These are phyloP conservation scores for Aphelenchoides fujianensis DNA, from an alignment of 1,140 invertebrate genomes.

Conservation along the genomic window DNA sequence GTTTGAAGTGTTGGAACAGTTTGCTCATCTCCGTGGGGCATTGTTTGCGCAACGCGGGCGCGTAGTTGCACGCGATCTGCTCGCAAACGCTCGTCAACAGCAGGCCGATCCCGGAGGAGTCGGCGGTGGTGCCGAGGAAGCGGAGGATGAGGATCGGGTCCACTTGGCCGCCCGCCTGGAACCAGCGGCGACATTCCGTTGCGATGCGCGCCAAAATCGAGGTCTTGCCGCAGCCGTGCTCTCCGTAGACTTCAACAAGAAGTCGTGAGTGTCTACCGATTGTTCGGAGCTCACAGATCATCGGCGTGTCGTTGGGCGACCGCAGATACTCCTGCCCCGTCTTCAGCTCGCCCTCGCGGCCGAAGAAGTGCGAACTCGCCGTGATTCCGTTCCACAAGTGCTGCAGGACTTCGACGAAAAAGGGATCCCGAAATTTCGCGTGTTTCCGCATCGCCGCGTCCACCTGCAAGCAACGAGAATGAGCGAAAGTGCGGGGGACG, in stretches of 20 bases:
- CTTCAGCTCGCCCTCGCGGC: constrained; percentile 79
- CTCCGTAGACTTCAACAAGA: constrained; percentile 86
- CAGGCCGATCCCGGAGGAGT: constrained; percentile 89
- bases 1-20: constrained; percentile 89
- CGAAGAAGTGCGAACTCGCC: constrained; percentile 85
- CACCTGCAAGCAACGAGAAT: constrained; percentile 71
- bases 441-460: constrained; percentile 91
- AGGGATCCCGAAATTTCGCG: constrained; percentile 85
- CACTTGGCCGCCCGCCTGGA: constrained; percentile 40
- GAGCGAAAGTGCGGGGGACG: not conserved
- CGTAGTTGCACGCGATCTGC: constrained; percentile 89
- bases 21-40: constrained; percentile 87
- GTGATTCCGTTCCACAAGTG: constrained; percentile 93
- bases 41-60: constrained; percentile 86
- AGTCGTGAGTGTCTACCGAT: constrained; percentile 66
- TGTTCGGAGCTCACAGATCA: constrained; percentile 20
- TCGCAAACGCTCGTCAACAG: constrained; percentile 91
- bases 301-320: constrained; percentile 66
- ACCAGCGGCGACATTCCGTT: constrained; percentile 67
- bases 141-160: constrained; percentile 82
- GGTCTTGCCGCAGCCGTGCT: constrained; percentile 94
- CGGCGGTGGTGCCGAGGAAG: constrained; percentile 92
- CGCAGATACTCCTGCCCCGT: constrained; percentile 81
- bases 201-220: constrained; percentile 88
- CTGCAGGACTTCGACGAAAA: constrained; percentile 90